phyloP scores from a whole-genome alignment of 2,797 vertebrate species.

The Pogonophryne albipinna region DNA sequence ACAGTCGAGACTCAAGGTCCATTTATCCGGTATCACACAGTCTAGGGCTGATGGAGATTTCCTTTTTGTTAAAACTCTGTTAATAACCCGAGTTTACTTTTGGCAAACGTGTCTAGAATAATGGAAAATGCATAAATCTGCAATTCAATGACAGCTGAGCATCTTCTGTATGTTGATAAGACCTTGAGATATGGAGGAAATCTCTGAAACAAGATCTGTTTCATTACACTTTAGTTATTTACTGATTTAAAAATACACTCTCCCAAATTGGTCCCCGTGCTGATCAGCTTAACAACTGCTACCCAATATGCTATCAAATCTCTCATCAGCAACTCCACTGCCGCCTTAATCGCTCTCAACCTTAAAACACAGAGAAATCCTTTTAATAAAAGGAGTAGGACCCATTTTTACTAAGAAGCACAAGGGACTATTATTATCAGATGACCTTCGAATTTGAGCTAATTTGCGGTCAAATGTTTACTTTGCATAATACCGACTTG shows the following conservation, averaged over 20 bases:
- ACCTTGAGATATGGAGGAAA: neutral
- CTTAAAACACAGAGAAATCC: neutral
- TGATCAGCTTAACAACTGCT: slow-evolving; percentile 23
- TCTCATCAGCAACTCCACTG: slow-evolving; percentile 2
- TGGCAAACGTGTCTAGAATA: neutral
- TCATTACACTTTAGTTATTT: neutral
- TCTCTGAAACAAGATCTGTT: neutral
- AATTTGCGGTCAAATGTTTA: slow-evolving; percentile 12
- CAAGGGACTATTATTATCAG: slow-evolving; percentile 15
- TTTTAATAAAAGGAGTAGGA: neutral
- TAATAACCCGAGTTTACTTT: neutral
- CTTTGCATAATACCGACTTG: slow-evolving; percentile 20
- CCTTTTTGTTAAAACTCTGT: neutral
- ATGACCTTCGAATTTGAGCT: slow-evolving; percentile 38
- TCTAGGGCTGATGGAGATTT: neutral
- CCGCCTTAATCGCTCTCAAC: slow-evolving; percentile 10
- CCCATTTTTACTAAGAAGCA: slow-evolving; percentile 1
- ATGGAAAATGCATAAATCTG: neutral
- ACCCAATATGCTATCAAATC: neutral
- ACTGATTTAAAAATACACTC: slow-evolving; percentile 1
- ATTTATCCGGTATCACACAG: neutral
- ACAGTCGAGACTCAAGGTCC: neutral
- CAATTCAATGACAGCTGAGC: neutral
- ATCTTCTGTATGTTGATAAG: neutral
- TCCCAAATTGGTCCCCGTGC: slow-evolving; percentile 11